Evolutionary conservation across 2,113 vertebrate genomes (phyloP).

Genomic region (Catharus minimus): DNA sequence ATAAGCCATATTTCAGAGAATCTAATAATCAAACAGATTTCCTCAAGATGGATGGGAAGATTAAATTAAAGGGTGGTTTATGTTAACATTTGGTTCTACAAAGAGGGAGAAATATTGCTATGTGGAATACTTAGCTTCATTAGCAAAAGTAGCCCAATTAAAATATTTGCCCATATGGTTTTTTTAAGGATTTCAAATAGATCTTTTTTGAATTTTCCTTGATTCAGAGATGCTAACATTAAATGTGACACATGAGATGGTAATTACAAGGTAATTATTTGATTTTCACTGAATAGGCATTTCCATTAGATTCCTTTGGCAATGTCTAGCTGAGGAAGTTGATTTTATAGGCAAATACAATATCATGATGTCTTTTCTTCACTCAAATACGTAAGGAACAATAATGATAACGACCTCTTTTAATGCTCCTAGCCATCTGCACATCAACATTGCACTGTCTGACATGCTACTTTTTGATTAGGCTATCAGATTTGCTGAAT

Average conservation of each 20-base stretch:
- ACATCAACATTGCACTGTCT: not conserved
- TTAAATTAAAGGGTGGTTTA: constrained; percentile 21
- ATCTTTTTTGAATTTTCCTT: constrained; percentile 44
- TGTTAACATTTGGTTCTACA: not conserved
- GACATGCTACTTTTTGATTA: constrained; percentile 34
- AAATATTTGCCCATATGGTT: constrained; percentile 50
- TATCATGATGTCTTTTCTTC: constrained; percentile 39
- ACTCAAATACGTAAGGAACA: not conserved
- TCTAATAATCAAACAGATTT: constrained; percentile 13
- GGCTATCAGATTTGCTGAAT: constrained; percentile 8
- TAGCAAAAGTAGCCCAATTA: constrained; percentile 61
- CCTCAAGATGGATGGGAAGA: not conserved
- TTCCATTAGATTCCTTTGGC: constrained; percentile 36
- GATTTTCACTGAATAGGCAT: constrained; percentile 44
- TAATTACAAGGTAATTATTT: constrained; percentile 65
- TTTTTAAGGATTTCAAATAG: constrained; percentile 44
- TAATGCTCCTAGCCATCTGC: constrained; percentile 6
- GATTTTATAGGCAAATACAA: constrained; percentile 51
- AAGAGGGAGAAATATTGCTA: constrained; percentile 11
- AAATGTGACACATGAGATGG: constrained; percentile 12
- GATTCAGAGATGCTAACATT: constrained; percentile 42
- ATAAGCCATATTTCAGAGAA: not conserved
- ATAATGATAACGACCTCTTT: constrained; percentile 10
- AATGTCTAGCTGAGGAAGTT: constrained; percentile 35
- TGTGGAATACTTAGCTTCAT: constrained; percentile 18